Conservation (phyloP, 2,888 invertebrate genomes). For the Bhutanitis thaidina region DNA sequence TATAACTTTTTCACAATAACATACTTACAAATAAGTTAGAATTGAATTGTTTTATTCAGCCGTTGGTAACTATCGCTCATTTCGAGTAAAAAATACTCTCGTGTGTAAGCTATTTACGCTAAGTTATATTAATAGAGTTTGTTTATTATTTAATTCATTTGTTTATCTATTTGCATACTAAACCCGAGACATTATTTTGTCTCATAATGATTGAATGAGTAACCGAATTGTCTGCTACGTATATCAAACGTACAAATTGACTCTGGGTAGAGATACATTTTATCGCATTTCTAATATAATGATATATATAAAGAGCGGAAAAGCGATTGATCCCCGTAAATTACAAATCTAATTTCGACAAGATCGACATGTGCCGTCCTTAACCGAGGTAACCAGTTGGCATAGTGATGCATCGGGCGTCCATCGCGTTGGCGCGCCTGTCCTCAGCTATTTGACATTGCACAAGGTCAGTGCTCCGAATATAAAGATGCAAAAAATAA, state of each 20-base stretch:
- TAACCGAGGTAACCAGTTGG: constrained; percentile 35
- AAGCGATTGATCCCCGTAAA: neutral
- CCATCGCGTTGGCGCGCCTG: constrained; percentile 20
- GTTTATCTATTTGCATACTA: no score
- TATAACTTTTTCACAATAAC: neutral
- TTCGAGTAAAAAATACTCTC: no score
- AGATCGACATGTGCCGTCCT: neutral
- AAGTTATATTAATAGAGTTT: no score
- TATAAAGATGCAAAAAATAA: constrained; percentile 70
- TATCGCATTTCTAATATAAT: no score
- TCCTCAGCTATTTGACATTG: constrained; percentile 77
- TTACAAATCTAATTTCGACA: neutral
- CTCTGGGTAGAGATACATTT: neutral
- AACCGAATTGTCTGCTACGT: no score
- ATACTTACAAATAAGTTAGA: neutral
- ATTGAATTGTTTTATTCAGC: no score
- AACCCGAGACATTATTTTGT: no score
- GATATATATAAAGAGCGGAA: neutral
- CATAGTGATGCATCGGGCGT: constrained; percentile 38
- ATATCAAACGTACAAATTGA: no score
- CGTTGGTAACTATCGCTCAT: no score
- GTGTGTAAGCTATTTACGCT: no score
- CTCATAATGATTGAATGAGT: no score
- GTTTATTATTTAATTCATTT: no score
- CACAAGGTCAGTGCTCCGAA: constrained; percentile 78